These are phyloP conservation scores for Andricus curvator DNA, from an alignment of 2,888 invertebrate species.

Conservation along the genomic window DNA sequence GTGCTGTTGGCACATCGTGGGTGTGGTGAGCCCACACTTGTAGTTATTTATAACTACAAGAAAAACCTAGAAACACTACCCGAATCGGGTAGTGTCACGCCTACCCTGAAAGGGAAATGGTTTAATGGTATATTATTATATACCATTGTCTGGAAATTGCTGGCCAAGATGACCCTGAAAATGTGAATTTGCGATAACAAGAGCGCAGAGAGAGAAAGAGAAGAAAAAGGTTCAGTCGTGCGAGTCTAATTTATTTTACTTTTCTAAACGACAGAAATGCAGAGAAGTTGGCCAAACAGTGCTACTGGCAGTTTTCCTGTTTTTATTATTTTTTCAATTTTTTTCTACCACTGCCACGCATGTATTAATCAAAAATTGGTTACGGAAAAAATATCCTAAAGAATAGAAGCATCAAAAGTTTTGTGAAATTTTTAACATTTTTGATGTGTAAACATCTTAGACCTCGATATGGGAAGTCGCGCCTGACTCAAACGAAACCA, in stretches of 20 bases:
- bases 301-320: background rate
- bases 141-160: background rate
- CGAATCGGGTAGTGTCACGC: too few relatives aligned
- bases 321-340: background rate
- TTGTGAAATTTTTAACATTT: too few relatives aligned
- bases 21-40: too few relatives aligned
- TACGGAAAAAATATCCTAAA: background rate
- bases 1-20: too few relatives aligned
- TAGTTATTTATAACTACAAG: too few relatives aligned
- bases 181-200: background rate
- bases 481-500: too few relatives aligned
- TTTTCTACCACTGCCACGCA: background rate
- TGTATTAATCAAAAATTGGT: background rate
- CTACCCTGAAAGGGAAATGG: too few relatives aligned
- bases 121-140: too few relatives aligned
- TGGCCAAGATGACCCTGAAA: conserved; percentile 16
- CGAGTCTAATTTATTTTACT: conserved; percentile 26
- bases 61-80: too few relatives aligned
- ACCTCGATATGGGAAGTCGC: too few relatives aligned
- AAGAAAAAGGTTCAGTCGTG: background rate
- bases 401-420: background rate
- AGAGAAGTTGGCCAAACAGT: background rate
- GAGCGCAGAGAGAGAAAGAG: background rate
- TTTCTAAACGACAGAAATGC: background rate
- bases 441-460: too few relatives aligned